Conservation (phyloP, 2,113 vertebrate species). For the Nyctibius bracteatus region DNA sequence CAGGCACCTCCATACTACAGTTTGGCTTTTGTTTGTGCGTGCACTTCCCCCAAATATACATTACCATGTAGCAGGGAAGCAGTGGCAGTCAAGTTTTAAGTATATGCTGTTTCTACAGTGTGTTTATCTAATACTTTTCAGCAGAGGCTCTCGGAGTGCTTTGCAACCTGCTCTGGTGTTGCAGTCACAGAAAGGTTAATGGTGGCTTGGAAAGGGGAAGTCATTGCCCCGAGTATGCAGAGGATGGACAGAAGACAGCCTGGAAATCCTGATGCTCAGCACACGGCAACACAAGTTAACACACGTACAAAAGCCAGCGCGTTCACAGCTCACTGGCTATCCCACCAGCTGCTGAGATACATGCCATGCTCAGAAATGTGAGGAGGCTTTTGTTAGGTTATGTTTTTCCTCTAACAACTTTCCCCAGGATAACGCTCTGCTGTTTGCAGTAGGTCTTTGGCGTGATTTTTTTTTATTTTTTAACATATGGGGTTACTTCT, state of each 20-base stretch:
- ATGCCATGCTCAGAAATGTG: accelerated
- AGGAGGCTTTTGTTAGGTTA: neutral
- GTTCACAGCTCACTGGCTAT: accelerated
- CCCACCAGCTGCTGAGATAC: neutral
- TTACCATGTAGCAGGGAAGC: neutral
- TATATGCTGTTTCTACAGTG: neutral
- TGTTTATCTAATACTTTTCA: neutral
- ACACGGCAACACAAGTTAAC: neutral
- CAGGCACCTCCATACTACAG: neutral
- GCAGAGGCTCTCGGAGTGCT: neutral
- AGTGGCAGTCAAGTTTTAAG: neutral
- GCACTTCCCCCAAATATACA: neutral
- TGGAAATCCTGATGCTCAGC: neutral
- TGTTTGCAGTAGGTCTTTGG: neutral
- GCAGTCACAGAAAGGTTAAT: neutral
- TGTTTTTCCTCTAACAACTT: neutral
- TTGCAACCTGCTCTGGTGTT: neutral
- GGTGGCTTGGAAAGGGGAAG: neutral
- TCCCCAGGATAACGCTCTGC: neutral
- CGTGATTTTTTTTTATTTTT: neutral
- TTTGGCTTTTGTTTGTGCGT: neutral
- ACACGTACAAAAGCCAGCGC: accelerated
- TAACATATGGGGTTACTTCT: neutral
- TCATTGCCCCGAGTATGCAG: accelerated
- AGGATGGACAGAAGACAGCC: neutral